Evolutionary conservation across 2,888 invertebrate species (phyloP), one percentile per base, ranked within the genome.

Genomic region (Phengaris arion): DNA sequence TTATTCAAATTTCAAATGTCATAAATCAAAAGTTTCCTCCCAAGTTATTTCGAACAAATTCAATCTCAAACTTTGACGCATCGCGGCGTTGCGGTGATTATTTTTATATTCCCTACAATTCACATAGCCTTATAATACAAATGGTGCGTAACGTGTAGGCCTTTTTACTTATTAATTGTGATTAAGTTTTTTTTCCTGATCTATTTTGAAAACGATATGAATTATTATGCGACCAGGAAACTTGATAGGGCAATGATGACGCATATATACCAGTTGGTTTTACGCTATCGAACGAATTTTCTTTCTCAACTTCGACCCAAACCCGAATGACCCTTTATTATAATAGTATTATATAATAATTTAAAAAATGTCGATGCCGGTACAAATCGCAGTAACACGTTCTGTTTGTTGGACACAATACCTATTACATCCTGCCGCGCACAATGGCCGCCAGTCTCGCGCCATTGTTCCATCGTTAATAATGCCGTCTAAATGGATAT

Each of bases 371-470:
- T 72, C 52, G 72, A 72, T 35, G 35, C 12, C 15, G 6, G 6
- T 69, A 48, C n/a, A 48, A 48, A 48, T 15, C 54, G 35, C 35
- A 48, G 83, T 86, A 88, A 87, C 85, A 83, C 92, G 92, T 91
- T 86, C 93, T 93, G 93, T 91, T 93, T 92, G 86, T 84, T 82
- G 82, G 85, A 83, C 85, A 93, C 93, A 93, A 93, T 92, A 84
- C 84, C 82, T 89, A 90, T 90, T 89, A 91, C 91, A 91, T 92
- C 93, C 93, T 92, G 92, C 86, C 79, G 84, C 83, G 89, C 85
- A 93, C 93, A 93, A 93, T 92, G 87, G 52, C 72, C 72, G 72
- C 85, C 89, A 84, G 85, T 84, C 81, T 87, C 85, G 85, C 84
- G 82, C 89, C 85, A 93, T 92, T 93, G 92, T 93, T 90, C 85